Conservation (phyloP, 2,888 invertebrate species). For the Bursaphelenchus okinawaensis region DNA sequence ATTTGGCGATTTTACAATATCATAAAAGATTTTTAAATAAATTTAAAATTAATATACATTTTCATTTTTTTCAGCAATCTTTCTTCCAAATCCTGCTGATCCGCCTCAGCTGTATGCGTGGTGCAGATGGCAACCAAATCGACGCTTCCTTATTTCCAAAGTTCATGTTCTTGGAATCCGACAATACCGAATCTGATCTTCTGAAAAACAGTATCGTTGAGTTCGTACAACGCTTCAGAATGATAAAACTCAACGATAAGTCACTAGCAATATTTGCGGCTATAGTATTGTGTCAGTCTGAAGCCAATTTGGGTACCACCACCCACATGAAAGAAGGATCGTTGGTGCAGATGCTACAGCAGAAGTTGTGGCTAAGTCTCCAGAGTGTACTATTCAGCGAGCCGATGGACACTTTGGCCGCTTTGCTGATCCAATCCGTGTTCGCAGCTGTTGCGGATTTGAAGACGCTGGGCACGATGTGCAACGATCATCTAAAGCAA, state of each 20-base stretch:
- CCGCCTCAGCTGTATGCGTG: conserved; percentile 17
- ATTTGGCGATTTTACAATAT: no score
- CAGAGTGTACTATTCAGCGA: conserved; percentile 22
- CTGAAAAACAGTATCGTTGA: conserved; percentile 19
- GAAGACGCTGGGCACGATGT: conserved; percentile 10
- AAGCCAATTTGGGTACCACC: conserved; percentile 22
- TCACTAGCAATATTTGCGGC: conserved; percentile 34
- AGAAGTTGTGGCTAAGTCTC: conserved; percentile 30
- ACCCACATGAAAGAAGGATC: conserved; percentile 11
- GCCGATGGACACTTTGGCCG: not conserved
- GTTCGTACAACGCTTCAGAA: conserved; percentile 26
- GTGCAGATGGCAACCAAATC: not conserved
- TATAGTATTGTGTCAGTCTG: conserved; percentile 35
- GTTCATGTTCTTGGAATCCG: conserved; percentile 8
- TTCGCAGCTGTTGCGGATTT: conserved; percentile 22
- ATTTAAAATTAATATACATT: not conserved
- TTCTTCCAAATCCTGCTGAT: conserved; percentile 46
- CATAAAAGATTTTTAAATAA: no score
- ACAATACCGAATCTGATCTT: conserved; percentile 5
- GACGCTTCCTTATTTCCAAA: conserved; percentile 10
- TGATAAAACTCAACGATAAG: conserved; percentile 23
- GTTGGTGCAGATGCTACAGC: conserved; percentile 34
- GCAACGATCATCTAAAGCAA: not conserved
- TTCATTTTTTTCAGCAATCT: conserved; percentile 33
- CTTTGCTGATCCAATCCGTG: conserved; percentile 24